These are phyloP conservation scores for rabbit (Oryctolagus cuniculus) DNA, from an alignment of 2,113 vertebrate genomes.

Conservation along the genomic window DNA sequence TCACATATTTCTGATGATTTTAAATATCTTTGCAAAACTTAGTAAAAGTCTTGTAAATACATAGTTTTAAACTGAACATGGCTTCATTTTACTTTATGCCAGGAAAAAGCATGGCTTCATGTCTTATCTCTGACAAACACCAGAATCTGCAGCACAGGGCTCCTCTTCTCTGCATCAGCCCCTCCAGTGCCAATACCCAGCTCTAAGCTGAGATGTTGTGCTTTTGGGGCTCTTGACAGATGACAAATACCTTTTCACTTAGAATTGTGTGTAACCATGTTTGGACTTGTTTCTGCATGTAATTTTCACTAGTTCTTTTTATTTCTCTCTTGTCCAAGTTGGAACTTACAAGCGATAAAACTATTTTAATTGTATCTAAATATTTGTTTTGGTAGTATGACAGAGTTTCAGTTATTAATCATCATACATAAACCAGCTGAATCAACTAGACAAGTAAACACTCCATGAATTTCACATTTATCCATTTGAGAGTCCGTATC, in stretches of 20 bases:
- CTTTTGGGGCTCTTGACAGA: slow-evolving; percentile 48
- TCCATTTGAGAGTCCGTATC: not conserved
- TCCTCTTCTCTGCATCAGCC: slow-evolving; percentile 25
- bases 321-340: slow-evolving; percentile 23
- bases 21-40: not conserved
- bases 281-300: slow-evolving; percentile 34
- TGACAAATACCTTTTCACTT: slow-evolving; percentile 38
- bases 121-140: slow-evolving; percentile 68
- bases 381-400: slow-evolving; percentile 9
- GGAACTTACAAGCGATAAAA: slow-evolving; percentile 22
- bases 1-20: not conserved
- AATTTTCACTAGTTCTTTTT: slow-evolving; percentile 49
- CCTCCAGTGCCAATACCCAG: not conserved
- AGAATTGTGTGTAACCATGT: slow-evolving; percentile 51
- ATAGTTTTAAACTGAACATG: slow-evolving; percentile 19
- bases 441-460: not conserved
- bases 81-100: slow-evolving; percentile 28
- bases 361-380: not conserved
- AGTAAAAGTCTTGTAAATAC: not conserved
- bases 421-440: not conserved
- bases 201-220: slow-evolving; percentile 50
- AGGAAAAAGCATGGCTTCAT: not conserved
- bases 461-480: not conserved
- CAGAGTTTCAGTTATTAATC: not conserved
- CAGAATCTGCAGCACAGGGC: not conserved